Conservation (phyloP, 2,888 invertebrate species). For the Volucella inflata region DNA sequence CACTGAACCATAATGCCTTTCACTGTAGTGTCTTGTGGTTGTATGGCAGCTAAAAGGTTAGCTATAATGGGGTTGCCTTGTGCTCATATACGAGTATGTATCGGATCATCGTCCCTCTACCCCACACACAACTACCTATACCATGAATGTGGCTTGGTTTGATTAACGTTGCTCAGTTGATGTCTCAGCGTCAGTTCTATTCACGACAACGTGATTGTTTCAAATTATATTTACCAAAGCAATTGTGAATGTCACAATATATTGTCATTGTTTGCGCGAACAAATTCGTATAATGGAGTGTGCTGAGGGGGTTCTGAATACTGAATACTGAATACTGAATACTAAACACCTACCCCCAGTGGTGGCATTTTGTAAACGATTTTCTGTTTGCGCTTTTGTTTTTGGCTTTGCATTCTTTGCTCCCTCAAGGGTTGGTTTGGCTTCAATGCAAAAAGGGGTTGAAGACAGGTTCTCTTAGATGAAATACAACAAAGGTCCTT, state of each 20-base stretch:
- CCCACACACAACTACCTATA: too few relatives aligned
- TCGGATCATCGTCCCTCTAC: too few relatives aligned
- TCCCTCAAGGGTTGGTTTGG: constrained; percentile 3
- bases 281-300: constrained; percentile 8
- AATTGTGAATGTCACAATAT: constrained; percentile 61
- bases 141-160: neutral
- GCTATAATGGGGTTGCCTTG: neutral
- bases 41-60: neutral
- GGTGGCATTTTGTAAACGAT: constrained; percentile 19
- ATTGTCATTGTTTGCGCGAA: constrained; percentile 48
- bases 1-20: neutral
- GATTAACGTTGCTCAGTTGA: constrained; percentile 26
- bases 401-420: neutral
- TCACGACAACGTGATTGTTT: constrained; percentile 53
- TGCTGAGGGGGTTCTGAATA: neutral
- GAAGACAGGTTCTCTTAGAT: neutral
- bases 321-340: neutral
- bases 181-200: neutral
- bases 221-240: constrained; percentile 63
- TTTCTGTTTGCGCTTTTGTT: neutral
- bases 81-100: neutral
- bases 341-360: neutral
- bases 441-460: neutral
- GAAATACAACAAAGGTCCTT: neutral
- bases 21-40: neutral